A percentile compares a stretch with the other conserved stretches of the same genome.
Evolutionary conservation across 2,113 vertebrate genomes (phyloP).

Genomic region (Campylomormyrus tamandua): DNA sequence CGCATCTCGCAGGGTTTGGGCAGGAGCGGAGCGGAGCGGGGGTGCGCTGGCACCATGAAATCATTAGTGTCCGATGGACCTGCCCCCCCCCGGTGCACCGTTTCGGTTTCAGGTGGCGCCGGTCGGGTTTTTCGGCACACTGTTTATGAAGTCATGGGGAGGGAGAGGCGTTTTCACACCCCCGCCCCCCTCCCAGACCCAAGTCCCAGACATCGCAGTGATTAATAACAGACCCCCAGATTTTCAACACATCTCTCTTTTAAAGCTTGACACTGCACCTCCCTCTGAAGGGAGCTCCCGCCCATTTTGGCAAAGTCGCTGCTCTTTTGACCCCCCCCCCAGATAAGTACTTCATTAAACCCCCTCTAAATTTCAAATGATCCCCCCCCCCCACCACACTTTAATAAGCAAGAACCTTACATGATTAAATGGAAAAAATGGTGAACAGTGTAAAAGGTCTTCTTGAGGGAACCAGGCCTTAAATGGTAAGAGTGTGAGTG

Average conservation of each 20-base stretch:
- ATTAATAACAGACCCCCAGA: conserved; percentile 12
- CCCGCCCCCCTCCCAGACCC: neutral
- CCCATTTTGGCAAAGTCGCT: neutral
- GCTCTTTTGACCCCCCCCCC: conserved; percentile 12
- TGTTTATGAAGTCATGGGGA: neutral
- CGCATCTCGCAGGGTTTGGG: neutral
- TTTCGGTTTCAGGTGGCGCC: neutral
- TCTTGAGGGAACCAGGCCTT: conserved; percentile 40
- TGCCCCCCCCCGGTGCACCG: neutral
- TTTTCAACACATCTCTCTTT: conserved; percentile 8
- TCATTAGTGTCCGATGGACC: neutral
- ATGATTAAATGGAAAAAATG: conserved; percentile 31
- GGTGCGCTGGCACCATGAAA: neutral
- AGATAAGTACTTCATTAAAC: conserved; percentile 29
- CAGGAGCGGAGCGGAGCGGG: neutral
- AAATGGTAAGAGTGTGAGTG: conserved; percentile 57
- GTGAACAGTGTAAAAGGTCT: conserved; percentile 23
- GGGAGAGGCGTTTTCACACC: neutral
- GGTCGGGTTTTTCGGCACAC: neutral
- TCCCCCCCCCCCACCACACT: conserved; percentile 11
- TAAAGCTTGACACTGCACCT: neutral
- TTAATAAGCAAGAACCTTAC: conserved; percentile 33
- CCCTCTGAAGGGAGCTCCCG: neutral
- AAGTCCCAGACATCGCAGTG: neutral
- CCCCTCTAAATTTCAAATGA: conserved; percentile 25